Evolutionary conservation across 2,888 invertebrate species (phyloP), one percentile per base, ranked within the genome.

Genomic region (Gymnosoma rotundatum): DNA sequence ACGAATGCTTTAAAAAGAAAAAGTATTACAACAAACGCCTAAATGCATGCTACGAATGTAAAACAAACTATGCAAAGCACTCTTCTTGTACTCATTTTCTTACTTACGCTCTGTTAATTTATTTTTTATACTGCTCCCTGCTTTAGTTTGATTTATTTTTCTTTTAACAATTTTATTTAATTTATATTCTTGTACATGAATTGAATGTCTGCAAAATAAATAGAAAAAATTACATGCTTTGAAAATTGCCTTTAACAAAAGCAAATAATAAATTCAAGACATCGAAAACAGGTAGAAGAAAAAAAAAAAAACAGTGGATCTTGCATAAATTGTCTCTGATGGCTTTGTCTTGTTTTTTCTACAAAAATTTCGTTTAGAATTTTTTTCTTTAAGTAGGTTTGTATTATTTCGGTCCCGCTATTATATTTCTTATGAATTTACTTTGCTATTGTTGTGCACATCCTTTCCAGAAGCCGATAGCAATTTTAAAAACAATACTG

Each of bases 201-300:
- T 14, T 52, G 52, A 42, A 54, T 42, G 10, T 38, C n/a, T 58
- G 4, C 3, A 66, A 67, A 25, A n/a, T 10, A 50, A 60, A 61
- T 48, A n/a, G 18, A 64, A 52, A 38, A 14, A 16, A n/a, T n/a
- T 12, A 18, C 60, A 42, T 10, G 12, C 42, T 42, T 61, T 61
- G 48, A 16, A 61, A 60, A 61, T 52, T 78, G 78, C 42, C 42
- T 42, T 69, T 45, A 69, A 79, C 52, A 73, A 72, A 50, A 72
- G 56, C 18, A 72, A 72, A 64, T 73, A 64, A 72, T 79, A 73
- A 66, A 79, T 79, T 58, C 64, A 72, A 72, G 66, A 66, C 64
- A 58, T 72, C 79, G 66, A 79, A 58, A 73, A 12, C 66, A 79
- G 72, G 25, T 69, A 54, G 14, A 12, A 38, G 25, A 4, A 32